These are phyloP conservation scores for Drosophila pruinosa DNA, from an alignment of 1,140 invertebrate genomes.

Conservation along the genomic window DNA sequence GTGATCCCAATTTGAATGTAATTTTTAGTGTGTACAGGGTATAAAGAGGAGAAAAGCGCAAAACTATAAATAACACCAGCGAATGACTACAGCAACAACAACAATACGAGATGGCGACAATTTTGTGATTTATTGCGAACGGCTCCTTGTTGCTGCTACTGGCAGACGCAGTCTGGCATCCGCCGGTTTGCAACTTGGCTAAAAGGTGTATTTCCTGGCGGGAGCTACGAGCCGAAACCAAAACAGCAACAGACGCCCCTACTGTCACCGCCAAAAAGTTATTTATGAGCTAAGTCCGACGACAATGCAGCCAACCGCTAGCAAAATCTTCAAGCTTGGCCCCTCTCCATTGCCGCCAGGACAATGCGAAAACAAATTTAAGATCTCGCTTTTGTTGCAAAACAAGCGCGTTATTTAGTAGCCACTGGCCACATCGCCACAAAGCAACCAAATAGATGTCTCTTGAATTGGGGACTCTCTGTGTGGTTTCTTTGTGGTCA, in stretches of 20 bases:
- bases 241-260: conserved; percentile 8
- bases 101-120: conserved; percentile 28
- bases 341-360: background rate
- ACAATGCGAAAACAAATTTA: conserved; percentile 16
- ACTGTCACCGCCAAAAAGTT: conserved; percentile 2
- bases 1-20: background rate
- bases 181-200: conserved; percentile 26
- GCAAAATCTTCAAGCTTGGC: background rate
- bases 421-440: background rate
- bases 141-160: conserved; percentile 1
- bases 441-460: background rate
- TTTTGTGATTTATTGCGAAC: conserved; percentile 46
- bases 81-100: background rate
- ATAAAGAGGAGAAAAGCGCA: background rate
- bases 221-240: background rate
- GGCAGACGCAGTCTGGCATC: conserved; percentile 9
- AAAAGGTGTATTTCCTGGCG: conserved; percentile 42
- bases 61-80: background rate
- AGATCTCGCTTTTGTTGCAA: background rate
- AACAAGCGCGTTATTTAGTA: background rate
- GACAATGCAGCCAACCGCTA: conserved; percentile 24
- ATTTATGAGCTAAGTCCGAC: conserved; percentile 22
- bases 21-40: background rate
- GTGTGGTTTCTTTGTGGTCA: background rate
- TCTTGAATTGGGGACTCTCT: background rate